phyloP scores from a whole-genome alignment of 2,113 vertebrate species.

The Pachypanchax playfairii region DNA sequence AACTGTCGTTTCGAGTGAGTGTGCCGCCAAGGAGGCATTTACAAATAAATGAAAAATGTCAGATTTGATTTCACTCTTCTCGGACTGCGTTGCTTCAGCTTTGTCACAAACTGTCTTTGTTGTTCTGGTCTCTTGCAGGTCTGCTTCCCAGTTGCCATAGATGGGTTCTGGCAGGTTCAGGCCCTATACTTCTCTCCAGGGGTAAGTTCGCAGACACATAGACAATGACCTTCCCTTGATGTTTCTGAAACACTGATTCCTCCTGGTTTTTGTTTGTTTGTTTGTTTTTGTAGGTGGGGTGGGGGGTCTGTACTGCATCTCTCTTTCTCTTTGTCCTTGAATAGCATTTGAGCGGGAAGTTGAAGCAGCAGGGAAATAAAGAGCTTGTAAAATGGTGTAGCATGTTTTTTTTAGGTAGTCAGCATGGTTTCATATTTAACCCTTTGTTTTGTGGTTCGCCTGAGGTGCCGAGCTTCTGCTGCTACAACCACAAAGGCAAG shows the following conservation, averaged over 20 bases:
- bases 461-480: constrained; percentile 54
- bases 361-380: constrained; percentile 62
- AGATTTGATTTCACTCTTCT: constrained; percentile 94
- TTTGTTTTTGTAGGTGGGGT: too few relatives aligned
- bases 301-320: constrained; percentile 24
- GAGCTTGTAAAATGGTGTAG: constrained; percentile 77
- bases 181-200: constrained; percentile 77
- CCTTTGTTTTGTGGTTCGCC: constrained; percentile 68
- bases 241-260: constrained; percentile 72
- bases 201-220: constrained; percentile 80
- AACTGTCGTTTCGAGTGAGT: constrained; percentile 93
- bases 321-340: constrained; percentile 59
- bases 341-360: constrained; percentile 69
- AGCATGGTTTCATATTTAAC: constrained; percentile 71
- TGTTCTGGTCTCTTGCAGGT: constrained; percentile 85
- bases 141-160: constrained; percentile 80
- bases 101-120: constrained; percentile 95
- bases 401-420: constrained; percentile 57
- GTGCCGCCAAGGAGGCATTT: constrained; percentile 93
- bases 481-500: constrained; percentile 37
- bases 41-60: constrained; percentile 99
- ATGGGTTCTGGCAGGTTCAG: constrained; percentile 84
- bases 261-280: constrained; percentile 12
- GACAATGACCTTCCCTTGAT: constrained; percentile 83
- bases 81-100: constrained; percentile 85